A percentile compares a stretch with the other conserved stretches of the same genome.
Evolutionary conservation across 2,888 invertebrate species (phyloP).

Genomic region (Hyalella azteca): DNA sequence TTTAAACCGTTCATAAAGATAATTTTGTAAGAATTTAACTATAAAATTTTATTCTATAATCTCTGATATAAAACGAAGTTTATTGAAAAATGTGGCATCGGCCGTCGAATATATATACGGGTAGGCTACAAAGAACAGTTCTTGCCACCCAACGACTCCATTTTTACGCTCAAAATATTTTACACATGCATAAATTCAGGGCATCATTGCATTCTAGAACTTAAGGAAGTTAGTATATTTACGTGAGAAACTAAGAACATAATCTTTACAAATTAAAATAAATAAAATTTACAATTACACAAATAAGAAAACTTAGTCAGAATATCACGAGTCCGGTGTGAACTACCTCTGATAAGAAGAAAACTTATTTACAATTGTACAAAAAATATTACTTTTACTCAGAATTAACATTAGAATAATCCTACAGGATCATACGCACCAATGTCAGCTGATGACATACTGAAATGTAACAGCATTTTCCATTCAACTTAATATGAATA

Average conservation of each 20-base stretch:
- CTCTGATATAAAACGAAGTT: background rate
- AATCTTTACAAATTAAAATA: background rate
- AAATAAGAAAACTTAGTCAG: conserved; percentile 1
- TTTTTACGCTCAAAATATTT: background rate
- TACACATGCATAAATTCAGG: background rate
- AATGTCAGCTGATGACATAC: background rate
- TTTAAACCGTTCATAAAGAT: no score
- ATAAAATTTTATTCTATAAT: background rate
- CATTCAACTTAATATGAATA: background rate
- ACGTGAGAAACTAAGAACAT: background rate
- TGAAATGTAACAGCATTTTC: background rate
- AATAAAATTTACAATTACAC: background rate
- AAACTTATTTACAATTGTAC: background rate
- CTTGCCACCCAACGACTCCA: background rate
- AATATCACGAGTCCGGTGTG: background rate
- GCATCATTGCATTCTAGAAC: background rate
- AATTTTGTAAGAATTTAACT: background rate
- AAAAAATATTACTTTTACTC: no score
- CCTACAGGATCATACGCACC: conserved; percentile 1
- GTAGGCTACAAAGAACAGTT: background rate
- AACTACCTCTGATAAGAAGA: background rate
- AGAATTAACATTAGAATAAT: background rate
- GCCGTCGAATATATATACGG: background rate
- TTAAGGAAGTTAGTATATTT: background rate
- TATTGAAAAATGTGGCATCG: background rate